Evolutionary conservation across 2,113 vertebrate genomes (phyloP).

Genomic region (Esox niger): DNA sequence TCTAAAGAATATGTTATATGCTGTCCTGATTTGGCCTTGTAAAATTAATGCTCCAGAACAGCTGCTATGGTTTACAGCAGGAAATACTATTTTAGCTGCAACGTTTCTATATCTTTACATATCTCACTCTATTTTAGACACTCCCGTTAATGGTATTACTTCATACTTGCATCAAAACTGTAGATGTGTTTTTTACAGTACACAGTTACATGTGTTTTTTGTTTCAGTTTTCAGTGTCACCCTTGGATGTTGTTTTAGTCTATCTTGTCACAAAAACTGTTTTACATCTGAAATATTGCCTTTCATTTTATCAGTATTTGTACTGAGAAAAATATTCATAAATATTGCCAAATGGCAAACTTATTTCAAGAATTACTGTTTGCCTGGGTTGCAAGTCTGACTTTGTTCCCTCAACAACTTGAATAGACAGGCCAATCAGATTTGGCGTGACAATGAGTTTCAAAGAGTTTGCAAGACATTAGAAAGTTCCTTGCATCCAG

Average conservation of each 20-base stretch:
- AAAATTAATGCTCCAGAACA: conserved; percentile 35
- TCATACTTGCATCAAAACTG: conserved; percentile 50
- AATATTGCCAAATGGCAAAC: conserved; percentile 5
- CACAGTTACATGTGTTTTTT: conserved; percentile 31
- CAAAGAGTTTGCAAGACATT: no score
- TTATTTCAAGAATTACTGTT: conserved; percentile 13
- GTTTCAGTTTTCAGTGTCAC: conserved; percentile 42
- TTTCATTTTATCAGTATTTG: conserved; percentile 39
- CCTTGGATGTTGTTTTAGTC: conserved; percentile 59
- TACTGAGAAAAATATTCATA: conserved; percentile 29
- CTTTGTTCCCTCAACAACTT: no score
- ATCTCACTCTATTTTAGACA: conserved; percentile 24
- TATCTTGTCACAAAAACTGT: conserved; percentile 21
- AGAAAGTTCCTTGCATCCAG: no score
- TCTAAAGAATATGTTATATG: conserved; percentile 22
- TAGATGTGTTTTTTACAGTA: conserved; percentile 39
- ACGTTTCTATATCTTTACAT: conserved; percentile 33
- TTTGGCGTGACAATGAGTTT: no score
- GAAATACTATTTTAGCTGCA: conserved; percentile 32
- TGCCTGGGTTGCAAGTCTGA: no score
- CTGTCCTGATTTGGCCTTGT: conserved; percentile 21
- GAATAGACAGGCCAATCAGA: no score
- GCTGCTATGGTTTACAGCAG: conserved; percentile 62
- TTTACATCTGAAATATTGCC: conserved; percentile 24
- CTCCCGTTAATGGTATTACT: conserved; percentile 29